Conservation (phyloP, 2,888 invertebrate species). For the Lochmaea capreae region DNA sequence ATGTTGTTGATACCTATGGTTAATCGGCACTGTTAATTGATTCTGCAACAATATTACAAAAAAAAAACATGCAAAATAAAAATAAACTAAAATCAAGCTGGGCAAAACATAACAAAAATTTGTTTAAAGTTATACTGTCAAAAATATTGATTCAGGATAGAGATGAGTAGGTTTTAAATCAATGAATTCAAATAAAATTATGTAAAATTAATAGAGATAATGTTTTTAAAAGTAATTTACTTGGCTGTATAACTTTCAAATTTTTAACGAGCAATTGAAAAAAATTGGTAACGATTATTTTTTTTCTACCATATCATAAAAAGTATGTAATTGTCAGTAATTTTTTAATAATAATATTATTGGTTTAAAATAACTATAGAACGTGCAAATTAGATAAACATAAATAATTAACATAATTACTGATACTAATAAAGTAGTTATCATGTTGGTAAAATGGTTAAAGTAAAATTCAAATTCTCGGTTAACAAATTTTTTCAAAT, state of each 20-base stretch:
- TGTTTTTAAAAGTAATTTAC: no score
- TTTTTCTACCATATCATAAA: not conserved
- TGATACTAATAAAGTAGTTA: not conserved
- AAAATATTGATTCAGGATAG: not conserved
- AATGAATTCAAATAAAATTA: no score
- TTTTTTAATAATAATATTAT: not conserved
- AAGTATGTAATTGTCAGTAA: not conserved
- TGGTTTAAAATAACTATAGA: not conserved
- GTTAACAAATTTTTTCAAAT: no score
- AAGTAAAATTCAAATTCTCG: no score
- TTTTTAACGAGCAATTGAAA: not conserved
- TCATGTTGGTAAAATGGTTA: no score
- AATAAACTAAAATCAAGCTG: slow-evolving; percentile 38
- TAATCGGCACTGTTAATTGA: slow-evolving; percentile 89
- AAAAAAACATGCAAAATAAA: slow-evolving; percentile 61
- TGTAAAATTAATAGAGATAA: no score
- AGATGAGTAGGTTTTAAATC: no score
- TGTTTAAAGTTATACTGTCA: slow-evolving; percentile 13
- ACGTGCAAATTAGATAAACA: not conserved
- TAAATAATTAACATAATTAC: not conserved
- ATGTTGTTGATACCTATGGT: slow-evolving; percentile 83
- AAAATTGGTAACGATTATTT: not conserved
- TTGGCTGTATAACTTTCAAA: no score
- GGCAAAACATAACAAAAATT: slow-evolving; percentile 41
- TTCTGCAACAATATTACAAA: slow-evolving; percentile 80